phyloP scores from a whole-genome alignment of 2,888 invertebrate genomes.

The Apocheima hispidaria region DNA sequence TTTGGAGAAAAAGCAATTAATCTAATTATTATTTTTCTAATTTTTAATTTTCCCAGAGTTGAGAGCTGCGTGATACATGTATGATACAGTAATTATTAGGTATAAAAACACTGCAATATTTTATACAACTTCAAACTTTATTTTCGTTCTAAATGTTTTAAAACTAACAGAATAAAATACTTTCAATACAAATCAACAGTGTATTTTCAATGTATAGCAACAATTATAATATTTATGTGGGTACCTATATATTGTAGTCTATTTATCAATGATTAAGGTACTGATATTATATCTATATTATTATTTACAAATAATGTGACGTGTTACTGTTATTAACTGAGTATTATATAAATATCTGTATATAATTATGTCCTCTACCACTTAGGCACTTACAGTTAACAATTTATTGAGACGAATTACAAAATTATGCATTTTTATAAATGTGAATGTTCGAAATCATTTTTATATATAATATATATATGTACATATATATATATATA shows the following conservation, averaged over 20 bases:
- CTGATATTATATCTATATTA: conserved; percentile 50
- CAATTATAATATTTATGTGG: conserved; percentile 23
- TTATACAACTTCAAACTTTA: conserved; percentile 42
- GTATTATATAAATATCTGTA: conserved; percentile 62
- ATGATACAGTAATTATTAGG: too few species aligned
- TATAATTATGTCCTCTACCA: conserved; percentile 49
- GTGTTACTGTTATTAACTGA: conserved; percentile 52
- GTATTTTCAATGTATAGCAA: conserved; percentile 31
- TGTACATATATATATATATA: too few species aligned
- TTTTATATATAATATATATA: too few species aligned
- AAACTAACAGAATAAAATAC: conserved; percentile 43
- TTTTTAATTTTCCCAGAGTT: too few species aligned
- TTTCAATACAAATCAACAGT: conserved; percentile 45
- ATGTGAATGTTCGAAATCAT: too few species aligned
- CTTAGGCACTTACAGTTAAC: conserved; percentile 50
- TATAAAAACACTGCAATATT: conserved; percentile 8
- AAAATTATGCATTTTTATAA: too few species aligned
- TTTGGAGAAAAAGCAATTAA: too few species aligned
- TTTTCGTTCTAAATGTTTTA: conserved; percentile 35
- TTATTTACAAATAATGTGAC: conserved; percentile 67
- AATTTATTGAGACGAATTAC: too few species aligned
- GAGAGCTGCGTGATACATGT: too few species aligned
- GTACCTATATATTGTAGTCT: conserved; percentile 29
- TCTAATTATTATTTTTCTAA: too few species aligned
- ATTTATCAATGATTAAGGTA: conserved; percentile 44